These are phyloP conservation scores for Fratercula arctica DNA, from an alignment of 2,797 vertebrate species.

Conservation along the genomic window DNA sequence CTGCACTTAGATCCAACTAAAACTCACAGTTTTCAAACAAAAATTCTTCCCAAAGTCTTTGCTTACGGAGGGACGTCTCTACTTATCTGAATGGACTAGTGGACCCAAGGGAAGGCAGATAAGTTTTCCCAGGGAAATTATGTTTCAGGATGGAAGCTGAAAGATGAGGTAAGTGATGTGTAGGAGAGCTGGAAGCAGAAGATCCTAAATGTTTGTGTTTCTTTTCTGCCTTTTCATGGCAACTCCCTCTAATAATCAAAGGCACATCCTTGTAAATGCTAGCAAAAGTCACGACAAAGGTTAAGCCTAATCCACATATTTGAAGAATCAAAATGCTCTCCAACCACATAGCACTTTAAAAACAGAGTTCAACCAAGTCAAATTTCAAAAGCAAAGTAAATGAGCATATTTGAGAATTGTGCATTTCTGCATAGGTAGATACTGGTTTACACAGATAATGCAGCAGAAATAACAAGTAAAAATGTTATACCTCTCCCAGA, in stretches of 20 bases:
- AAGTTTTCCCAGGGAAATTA: neutral
- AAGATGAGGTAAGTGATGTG: neutral
- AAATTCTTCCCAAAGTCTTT: neutral
- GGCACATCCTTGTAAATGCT: neutral
- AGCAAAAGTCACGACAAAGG: neutral
- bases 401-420: neutral
- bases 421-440: neutral
- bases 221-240: neutral
- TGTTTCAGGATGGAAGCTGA: neutral
- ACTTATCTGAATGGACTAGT: neutral
- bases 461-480: neutral
- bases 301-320: neutral
- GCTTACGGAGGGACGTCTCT: neutral
- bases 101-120: neutral
- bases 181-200: neutral
- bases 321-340: neutral
- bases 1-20: neutral
- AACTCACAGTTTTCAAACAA: neutral
- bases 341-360: neutral
- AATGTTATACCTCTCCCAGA: neutral
- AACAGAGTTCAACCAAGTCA: neutral
- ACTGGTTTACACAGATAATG: neutral
- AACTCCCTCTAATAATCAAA: constrained; percentile 1
- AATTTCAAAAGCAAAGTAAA: neutral
- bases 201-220: neutral